These are phyloP conservation scores for Esperia sulphurella DNA, from an alignment of 2,888 invertebrate genomes.

Conservation along the genomic window DNA sequence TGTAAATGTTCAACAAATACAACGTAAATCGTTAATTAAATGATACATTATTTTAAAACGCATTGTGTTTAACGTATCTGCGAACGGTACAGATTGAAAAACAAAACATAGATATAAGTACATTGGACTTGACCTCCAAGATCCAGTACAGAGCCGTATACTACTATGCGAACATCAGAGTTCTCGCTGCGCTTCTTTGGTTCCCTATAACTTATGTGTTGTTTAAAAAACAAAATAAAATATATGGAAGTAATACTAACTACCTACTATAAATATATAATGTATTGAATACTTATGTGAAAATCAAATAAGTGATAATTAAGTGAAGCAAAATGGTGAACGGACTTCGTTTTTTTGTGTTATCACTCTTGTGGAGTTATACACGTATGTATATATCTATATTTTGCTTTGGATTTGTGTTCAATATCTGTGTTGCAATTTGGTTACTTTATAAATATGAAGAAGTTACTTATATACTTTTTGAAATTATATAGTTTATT, in stretches of 20 bases:
- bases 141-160: slow-evolving; percentile 47
- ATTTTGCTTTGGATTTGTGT: not conserved
- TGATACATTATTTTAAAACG: not conserved
- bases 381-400: slow-evolving; percentile 34
- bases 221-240: too few relatives aligned
- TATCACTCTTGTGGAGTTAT: slow-evolving; percentile 37
- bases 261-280: too few relatives aligned
- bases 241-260: too few relatives aligned
- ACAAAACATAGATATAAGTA: slow-evolving; percentile 51
- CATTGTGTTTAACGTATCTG: slow-evolving; percentile 23
- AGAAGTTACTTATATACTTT: too few relatives aligned
- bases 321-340: slow-evolving; percentile 36
- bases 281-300: not conserved
- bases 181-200: slow-evolving; percentile 18
- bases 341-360: slow-evolving; percentile 33
- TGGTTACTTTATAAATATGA: too few relatives aligned
- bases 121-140: slow-evolving; percentile 62
- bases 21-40: too few relatives aligned
- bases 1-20: too few relatives aligned
- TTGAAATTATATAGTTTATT: not conserved
- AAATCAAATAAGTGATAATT: slow-evolving; percentile 16
- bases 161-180: slow-evolving; percentile 28
- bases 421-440: too few relatives aligned
- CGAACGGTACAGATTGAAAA: slow-evolving; percentile 44
- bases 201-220: too few relatives aligned